Evolutionary conservation across 2,888 invertebrate species (phyloP), one percentile per base, ranked within the genome.

Genomic region (Myopa testacea): DNA sequence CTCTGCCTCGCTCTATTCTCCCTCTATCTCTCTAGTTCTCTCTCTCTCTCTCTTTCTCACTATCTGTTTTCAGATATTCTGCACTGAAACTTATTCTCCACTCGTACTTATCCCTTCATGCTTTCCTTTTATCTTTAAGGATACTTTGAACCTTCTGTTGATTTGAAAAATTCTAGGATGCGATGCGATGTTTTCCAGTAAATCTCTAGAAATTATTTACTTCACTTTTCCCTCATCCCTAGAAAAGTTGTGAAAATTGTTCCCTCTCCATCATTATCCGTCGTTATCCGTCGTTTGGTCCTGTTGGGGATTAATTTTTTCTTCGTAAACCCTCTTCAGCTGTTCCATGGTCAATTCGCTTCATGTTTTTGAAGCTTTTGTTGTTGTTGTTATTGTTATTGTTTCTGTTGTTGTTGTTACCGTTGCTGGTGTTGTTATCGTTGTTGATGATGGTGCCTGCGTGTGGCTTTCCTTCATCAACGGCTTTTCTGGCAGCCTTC

Each of bases 401-500:
- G 62, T 63, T 34, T 19, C 8, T 63, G 26, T 63, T 58, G 14
- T 14, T 58, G 3, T 58, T 58, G 58, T n/a, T 58, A n/a, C 0
- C 16, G 58, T 60, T 70, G 37, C 40, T 72, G 14, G 37, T 68
- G 50, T 77, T 58, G 63, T 37, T 70, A 50, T 38, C 37, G 8
- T 45, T 67, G 50, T 16, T 71, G 67, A 8, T 67, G 70, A 38
- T 69, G 70, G 6, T 74, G 37, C 10, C 38, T 67, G 14, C 38
- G 37, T 37, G 60, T 40, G 60, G 10, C 10, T 38, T 8, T 45
- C n/a, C 50, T 34, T 45, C 34, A 12, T 4, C 69, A 37, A 26
- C 16, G 37, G 52, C 14, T 68, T 63, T 8, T 38, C 72, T 72
- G 71, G 52, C 69, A 75, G 60, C 62, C 71, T 52, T 71, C 26